Evolutionary conservation across 2,113 vertebrate species (phyloP), one percentile per base, ranked within the genome.

Genomic region (Otolemur garnettii): DNA sequence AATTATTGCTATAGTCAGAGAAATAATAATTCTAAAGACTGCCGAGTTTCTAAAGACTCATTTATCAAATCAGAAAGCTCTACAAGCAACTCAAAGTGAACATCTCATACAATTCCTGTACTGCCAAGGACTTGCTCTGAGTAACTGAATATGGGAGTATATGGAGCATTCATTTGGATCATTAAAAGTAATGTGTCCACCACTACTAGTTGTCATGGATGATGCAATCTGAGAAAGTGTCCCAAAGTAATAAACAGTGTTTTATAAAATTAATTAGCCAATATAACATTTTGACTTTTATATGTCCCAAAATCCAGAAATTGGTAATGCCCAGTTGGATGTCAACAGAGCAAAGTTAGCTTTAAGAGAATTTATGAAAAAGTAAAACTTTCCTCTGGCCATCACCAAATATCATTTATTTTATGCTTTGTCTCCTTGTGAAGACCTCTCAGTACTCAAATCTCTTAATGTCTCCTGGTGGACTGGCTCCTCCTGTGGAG

Each of bases 261-360:
- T 87, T 95, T 89, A 96, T 94, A 94, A 96, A 97, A 71, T 95
- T 96, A 97, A 94, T 95, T 96, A 95, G 79, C 69, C 94, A 97
- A 94, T 87, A 96, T 83, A 96, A 94, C 87, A 87, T 91, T 97
- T 96, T 96, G 85, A 87, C 85, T 96, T 97, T 96, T 89, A 82
- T 94, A 64, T 86, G 72, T 93, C 57, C 93, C 85, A 86, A 94
- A 69, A 92, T 87, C 81, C 80, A 90, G 45, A 96, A 95, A 64
- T 59, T 81, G n/a, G 55, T 84, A 77, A 92, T 85, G 64, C 82
- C 66, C 69, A 94, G 42, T 74, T 69, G 60, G 59, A 91, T 38
- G 78, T 95, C 89, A 97, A 95, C 78, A 94, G 57, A 68, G 26
- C 81, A 97, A 50, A 80, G n/a, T 72, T 71, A 79, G 75, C 75